These are phyloP conservation scores for Carollia perspicillata DNA, from an alignment of 2,113 vertebrate species.

Conservation along the genomic window DNA sequence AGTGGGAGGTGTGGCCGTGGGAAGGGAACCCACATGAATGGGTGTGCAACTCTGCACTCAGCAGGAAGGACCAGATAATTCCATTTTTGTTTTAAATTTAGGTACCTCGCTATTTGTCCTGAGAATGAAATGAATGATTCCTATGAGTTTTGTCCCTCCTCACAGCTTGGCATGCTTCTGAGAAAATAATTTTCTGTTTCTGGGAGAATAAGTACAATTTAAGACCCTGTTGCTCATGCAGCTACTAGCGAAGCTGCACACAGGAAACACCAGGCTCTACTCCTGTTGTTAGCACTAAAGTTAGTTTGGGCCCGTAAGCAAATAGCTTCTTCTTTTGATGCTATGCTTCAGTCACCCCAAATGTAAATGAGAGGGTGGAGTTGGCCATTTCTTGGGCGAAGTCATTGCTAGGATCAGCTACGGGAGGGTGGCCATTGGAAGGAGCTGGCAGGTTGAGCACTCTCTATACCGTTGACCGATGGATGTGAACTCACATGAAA, in stretches of 20 bases:
- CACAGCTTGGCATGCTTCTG: not conserved
- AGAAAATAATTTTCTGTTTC: not conserved
- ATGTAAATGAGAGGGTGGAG: not conserved
- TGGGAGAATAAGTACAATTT: not conserved
- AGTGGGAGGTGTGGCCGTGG: conserved; percentile 23
- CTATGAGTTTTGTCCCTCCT: not conserved
- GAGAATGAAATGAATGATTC: not conserved
- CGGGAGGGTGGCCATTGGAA: no score
- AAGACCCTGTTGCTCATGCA: not conserved
- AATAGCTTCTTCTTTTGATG: not conserved
- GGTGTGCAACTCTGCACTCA: conserved; percentile 29
- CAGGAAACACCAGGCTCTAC: not conserved
- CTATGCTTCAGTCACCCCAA: not conserved
- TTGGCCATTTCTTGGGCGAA: not conserved
- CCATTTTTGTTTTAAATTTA: not conserved
- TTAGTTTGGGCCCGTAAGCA: not conserved
- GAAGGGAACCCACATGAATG: conserved; percentile 32
- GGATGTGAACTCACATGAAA: not conserved
- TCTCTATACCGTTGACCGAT: no score
- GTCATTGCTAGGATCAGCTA: not conserved
- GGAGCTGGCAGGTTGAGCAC: not conserved
- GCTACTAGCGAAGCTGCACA: not conserved
- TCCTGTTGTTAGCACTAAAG: not conserved
- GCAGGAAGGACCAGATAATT: not conserved
- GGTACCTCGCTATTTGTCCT: not conserved